phyloP scores from a whole-genome alignment of 2,797 vertebrate genomes.

The Helicolenus hilgendorfi region DNA sequence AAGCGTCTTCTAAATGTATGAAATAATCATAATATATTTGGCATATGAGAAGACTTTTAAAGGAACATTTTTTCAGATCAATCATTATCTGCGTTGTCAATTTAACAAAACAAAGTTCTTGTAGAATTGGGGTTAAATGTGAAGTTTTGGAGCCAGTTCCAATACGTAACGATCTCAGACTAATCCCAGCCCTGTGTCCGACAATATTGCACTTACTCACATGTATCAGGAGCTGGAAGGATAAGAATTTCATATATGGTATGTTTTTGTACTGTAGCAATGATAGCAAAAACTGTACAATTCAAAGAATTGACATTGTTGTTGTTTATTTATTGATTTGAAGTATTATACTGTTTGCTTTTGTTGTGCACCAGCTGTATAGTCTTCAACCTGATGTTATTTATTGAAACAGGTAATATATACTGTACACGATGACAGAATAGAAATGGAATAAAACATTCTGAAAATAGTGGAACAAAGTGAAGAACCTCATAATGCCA shows the following conservation, averaged over 20 bases:
- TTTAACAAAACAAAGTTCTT: not conserved
- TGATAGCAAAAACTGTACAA: not conserved
- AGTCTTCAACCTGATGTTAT: not conserved
- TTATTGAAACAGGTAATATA: slow-evolving; percentile 26
- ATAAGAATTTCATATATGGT: not conserved
- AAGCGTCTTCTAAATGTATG: not conserved
- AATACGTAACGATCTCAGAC: not conserved
- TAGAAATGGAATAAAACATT: slow-evolving; percentile 9
- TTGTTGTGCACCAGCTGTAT: slow-evolving; percentile 7
- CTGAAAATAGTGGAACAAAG: not conserved
- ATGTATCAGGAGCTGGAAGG: not conserved
- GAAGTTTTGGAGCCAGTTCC: not conserved
- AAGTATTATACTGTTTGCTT: slow-evolving; percentile 18
- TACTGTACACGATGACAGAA: not conserved
- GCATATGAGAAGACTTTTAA: not conserved
- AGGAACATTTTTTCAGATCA: not conserved
- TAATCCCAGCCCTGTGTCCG: not conserved
- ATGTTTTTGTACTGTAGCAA: not conserved
- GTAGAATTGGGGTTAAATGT: not conserved
- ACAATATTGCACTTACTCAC: not conserved
- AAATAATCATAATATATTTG: not conserved
- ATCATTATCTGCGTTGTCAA: not conserved
- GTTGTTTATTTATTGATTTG: slow-evolving; percentile 11
- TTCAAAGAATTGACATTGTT: not conserved
- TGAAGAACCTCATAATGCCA: not conserved